Evolutionary conservation across 2,888 invertebrate genomes (phyloP).

Genomic region (Euspilapteryx auroguttella): DNA sequence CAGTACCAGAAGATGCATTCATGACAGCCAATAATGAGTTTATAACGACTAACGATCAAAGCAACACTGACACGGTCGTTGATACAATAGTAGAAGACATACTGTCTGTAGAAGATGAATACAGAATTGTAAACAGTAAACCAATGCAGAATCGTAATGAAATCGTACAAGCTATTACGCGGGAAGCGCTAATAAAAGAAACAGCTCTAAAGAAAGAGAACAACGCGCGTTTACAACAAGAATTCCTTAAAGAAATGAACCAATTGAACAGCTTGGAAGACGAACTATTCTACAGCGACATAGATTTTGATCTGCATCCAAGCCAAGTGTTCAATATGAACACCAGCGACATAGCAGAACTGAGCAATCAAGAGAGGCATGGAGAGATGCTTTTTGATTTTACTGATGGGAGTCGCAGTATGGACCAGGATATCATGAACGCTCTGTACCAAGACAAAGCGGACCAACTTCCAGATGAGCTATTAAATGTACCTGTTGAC

Average conservation of each 20-base stretch:
- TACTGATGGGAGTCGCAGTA: constrained; percentile 21
- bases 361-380: constrained; percentile 21
- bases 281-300: constrained; percentile 39
- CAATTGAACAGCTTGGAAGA: constrained; percentile 42
- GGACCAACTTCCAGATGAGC: constrained; percentile 30
- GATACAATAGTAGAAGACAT: constrained; percentile 50
- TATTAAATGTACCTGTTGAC: constrained; percentile 22
- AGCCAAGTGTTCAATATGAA: constrained; percentile 31
- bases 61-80: too few species aligned
- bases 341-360: constrained; percentile 21
- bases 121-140: constrained; percentile 13
- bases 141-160: constrained; percentile 15
- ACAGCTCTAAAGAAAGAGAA: too few species aligned
- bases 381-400: constrained; percentile 34
- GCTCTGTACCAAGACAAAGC: constrained; percentile 28
- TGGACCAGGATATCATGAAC: constrained; percentile 42
- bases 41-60: too few species aligned
- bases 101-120: constrained; percentile 44
- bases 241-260: constrained; percentile 42
- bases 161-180: constrained; percentile 18
- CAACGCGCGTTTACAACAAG: constrained; percentile 45
- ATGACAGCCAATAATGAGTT: too few species aligned
- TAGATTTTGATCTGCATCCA: constrained; percentile 34
- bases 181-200: too few species aligned
- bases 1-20: too few species aligned